phyloP scores from a whole-genome alignment of 2,113 vertebrate species.

The Cyphomyrus discorhynchus region DNA sequence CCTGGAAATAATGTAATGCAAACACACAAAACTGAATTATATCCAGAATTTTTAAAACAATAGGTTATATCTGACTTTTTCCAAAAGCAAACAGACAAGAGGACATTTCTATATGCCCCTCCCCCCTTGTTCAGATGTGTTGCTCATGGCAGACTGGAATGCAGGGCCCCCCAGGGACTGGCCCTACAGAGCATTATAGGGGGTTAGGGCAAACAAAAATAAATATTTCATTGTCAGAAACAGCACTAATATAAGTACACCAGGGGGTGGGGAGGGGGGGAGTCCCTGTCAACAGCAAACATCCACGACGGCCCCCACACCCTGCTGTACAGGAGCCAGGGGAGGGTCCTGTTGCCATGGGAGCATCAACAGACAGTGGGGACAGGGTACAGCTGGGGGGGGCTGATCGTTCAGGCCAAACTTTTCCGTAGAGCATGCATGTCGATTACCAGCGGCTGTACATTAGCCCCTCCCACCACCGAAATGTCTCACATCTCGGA shows the following conservation, averaged over 20 bases:
- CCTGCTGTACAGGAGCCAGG: not conserved
- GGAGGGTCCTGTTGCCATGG: not conserved
- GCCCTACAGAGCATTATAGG: not conserved
- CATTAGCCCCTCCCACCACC: not conserved
- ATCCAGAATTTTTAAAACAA: not conserved
- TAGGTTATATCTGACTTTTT: not conserved
- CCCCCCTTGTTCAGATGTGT: not conserved
- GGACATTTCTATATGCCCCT: not conserved
- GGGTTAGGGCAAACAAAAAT: not conserved
- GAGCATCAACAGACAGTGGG: not conserved
- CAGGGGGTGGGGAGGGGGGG: not conserved
- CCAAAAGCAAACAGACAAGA: not conserved
- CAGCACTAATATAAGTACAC: not conserved
- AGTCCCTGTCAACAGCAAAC: not conserved
- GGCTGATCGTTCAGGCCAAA: not conserved
- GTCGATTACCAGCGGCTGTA: not conserved
- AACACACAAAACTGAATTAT: not conserved
- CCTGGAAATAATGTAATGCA: not conserved
- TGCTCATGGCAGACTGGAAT: not conserved
- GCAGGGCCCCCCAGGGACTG: not conserved
- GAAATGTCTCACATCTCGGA: not conserved
- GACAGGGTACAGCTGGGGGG: not conserved
- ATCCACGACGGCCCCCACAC: not conserved
- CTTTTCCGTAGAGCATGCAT: not conserved
- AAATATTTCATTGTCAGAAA: not conserved